Conservation (phyloP, 2,888 invertebrate genomes). For the Leucophenga montana region DNA sequence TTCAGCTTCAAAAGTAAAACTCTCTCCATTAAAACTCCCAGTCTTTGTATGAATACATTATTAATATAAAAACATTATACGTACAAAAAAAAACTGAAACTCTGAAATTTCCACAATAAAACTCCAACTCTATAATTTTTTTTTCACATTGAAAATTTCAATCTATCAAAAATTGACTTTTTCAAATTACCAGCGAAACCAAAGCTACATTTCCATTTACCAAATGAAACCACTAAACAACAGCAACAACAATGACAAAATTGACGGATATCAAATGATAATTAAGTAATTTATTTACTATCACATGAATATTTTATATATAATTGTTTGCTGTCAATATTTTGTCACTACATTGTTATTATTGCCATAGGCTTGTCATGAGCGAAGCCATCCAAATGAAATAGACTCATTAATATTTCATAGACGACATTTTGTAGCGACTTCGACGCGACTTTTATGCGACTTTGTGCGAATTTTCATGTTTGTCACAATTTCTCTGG, state of each 20-base stretch:
- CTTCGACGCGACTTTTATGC: slow-evolving; percentile 30
- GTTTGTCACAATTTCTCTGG: slow-evolving; percentile 23
- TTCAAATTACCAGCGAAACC: no score
- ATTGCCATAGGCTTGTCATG: no score
- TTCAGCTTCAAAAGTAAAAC: no score
- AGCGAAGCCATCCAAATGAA: neutral
- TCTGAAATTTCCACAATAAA: no score
- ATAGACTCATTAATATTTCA: slow-evolving; percentile 11
- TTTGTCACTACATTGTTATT: slow-evolving; percentile 2
- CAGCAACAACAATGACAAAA: neutral
- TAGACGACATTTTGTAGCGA: slow-evolving; percentile 8
- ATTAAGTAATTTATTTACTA: slow-evolving; percentile 20
- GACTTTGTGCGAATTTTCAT: slow-evolving; percentile 19
- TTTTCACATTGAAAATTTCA: neutral
- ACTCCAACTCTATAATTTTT: neutral
- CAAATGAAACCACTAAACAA: neutral
- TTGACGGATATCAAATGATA: neutral
- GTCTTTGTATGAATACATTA: no score
- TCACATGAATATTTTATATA: slow-evolving; percentile 15
- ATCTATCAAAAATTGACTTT: neutral
- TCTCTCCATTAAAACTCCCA: no score
- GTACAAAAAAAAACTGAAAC: neutral
- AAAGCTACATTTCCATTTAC: slow-evolving; percentile 1
- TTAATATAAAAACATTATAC: neutral
- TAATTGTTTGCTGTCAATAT: slow-evolving; percentile 17